These are phyloP conservation scores for Fistularia tabacaria DNA, from an alignment of 2,797 vertebrate genomes.

Conservation along the genomic window DNA sequence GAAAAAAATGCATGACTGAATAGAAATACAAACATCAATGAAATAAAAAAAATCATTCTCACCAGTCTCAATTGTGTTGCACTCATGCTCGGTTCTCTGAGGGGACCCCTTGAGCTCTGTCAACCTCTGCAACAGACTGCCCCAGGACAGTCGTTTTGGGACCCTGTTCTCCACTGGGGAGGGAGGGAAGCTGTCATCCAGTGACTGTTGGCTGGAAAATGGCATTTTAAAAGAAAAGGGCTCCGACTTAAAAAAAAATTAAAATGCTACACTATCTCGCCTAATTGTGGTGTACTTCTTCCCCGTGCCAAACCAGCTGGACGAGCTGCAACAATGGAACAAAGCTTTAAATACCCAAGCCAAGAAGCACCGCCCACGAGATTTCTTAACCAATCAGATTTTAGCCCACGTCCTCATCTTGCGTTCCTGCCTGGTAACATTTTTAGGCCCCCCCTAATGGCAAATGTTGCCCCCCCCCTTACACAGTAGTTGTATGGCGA, in stretches of 20 bases:
- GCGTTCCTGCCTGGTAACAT: constrained; percentile 52
- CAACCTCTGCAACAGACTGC: constrained; percentile 70
- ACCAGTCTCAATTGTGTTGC: constrained; percentile 45
- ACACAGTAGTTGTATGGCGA: too few species aligned
- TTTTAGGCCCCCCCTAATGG: constrained; percentile 4
- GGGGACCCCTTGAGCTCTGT: constrained; percentile 74
- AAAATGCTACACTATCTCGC: not conserved
- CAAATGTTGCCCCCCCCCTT: constrained; percentile 1
- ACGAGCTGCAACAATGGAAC: constrained; percentile 57
- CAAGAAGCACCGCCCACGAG: constrained; percentile 23
- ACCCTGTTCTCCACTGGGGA: constrained; percentile 55
- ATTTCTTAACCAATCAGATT: constrained; percentile 53
- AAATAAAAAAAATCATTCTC: constrained; percentile 31
- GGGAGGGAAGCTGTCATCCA: constrained; percentile 61
- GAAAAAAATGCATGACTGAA: too few species aligned
- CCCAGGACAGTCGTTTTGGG: constrained; percentile 73
- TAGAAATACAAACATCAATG: not conserved
- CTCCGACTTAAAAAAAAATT: not conserved
- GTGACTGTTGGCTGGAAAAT: constrained; percentile 42
- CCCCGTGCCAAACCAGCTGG: constrained; percentile 37
- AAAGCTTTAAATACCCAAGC: constrained; percentile 55
- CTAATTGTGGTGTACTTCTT: too few species aligned
- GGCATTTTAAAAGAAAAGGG: constrained; percentile 41
- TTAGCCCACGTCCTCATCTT: constrained; percentile 43
- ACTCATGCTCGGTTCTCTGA: constrained; percentile 55